phyloP scores from a whole-genome alignment of 2,113 vertebrate species.

The Ginglymostoma cirratum region DNA sequence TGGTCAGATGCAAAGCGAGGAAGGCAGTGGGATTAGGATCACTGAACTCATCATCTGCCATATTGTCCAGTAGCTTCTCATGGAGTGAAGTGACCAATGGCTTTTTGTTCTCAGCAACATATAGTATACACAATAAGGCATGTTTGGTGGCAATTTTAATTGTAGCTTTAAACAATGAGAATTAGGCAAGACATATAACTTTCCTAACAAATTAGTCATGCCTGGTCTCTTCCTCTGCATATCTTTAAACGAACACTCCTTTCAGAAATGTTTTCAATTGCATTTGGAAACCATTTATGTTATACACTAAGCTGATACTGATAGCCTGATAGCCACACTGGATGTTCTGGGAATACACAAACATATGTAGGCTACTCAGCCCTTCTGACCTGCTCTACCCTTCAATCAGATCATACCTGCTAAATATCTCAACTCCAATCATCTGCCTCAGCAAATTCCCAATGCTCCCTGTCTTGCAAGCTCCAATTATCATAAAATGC shows the following conservation, averaged over 20 bases:
- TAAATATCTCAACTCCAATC: background rate
- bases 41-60: background rate
- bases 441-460: background rate
- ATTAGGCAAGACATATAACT: background rate
- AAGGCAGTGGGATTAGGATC: background rate
- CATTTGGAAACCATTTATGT: background rate
- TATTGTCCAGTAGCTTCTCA: background rate
- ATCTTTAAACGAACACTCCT: background rate
- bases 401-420: background rate
- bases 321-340: background rate
- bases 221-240: background rate
- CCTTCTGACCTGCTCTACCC: background rate
- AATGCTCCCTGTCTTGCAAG: background rate
- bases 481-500: background rate
- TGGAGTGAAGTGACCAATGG: background rate
- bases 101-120: background rate
- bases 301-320: background rate
- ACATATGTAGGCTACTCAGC: background rate
- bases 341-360: background rate
- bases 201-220: background rate
- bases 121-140: background rate
- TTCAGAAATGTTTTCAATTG: background rate
- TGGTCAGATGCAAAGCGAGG: background rate
- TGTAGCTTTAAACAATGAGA: background rate
- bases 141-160: background rate